Evolutionary conservation across 2,113 vertebrate genomes (phyloP), one percentile per base, ranked within the genome.

Genomic region (Patagioenas fasciata): DNA sequence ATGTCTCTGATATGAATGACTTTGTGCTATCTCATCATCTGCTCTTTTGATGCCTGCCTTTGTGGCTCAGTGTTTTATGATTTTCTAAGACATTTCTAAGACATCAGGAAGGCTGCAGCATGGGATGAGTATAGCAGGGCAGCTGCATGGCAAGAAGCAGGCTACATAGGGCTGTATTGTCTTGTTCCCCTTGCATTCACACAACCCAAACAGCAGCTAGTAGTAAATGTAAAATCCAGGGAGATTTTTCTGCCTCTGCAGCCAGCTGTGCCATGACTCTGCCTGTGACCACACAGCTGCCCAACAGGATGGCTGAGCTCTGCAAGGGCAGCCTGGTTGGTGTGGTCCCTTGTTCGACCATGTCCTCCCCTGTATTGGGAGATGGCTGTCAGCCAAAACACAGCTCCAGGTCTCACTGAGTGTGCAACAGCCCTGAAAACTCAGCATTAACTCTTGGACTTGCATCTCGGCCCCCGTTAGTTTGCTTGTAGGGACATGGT

Each of bases 361-460:
- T 23, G 36, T 9, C 32, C 28, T 80, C 14, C 31, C 26, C 12
- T 0, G 0, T 44, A 16, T 25, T 0, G 0, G 61, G 31, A 66
- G 40, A 47, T 0, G 2, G n/a, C 24, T 74, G 12, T 25, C 0
- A 2, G 13, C 36, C 87, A 0, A 0, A 56, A 42, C 81, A 23
- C 9, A 26, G 44, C 17, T 88, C 40, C 17, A 69, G 24, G 6
- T 53, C 44, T n/a, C 64, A 2, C 13, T 67, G 61, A 58, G 11
- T 24, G 11, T 78, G 5, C 16, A 60, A 60, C 4, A 88, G 20
- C 11, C 19, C 38, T 21, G 48, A 64, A 24, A 28, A 19, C 14
- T 80, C 12, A 56, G 5, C 14, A 61, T 31, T 5, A 73, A 13
- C 53, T 67, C 65, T 54, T 42, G 26, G n/a, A 12, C 13, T 34